These are phyloP conservation scores for Lathamus discolor DNA, from an alignment of 2,113 vertebrate genomes.

Conservation along the genomic window DNA sequence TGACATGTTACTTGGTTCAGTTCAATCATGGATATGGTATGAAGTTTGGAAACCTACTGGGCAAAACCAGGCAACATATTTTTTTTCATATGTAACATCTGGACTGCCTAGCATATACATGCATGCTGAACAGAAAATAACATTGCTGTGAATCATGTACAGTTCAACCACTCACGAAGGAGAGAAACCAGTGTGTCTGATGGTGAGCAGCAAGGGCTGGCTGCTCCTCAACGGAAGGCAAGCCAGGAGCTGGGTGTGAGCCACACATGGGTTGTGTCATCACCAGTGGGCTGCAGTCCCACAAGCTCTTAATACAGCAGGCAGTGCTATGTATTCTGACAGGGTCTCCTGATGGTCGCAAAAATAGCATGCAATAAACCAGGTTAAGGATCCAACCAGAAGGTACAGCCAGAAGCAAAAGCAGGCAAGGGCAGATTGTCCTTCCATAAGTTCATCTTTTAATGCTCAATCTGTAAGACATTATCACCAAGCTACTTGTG, in stretches of 20 bases:
- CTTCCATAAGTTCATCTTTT: background rate
- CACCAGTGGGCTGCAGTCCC: background rate
- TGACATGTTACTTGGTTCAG: conserved; percentile 14
- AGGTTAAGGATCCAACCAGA: background rate
- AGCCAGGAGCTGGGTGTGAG: background rate
- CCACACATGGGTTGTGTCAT: background rate
- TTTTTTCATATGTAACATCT: background rate
- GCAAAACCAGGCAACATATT: background rate
- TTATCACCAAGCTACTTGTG: background rate
- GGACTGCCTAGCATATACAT: background rate
- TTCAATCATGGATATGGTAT: background rate
- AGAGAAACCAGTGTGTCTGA: background rate
- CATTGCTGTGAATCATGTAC: background rate
- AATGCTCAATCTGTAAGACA: background rate
- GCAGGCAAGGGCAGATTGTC: background rate
- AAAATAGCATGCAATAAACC: background rate
- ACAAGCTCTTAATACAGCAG: background rate
- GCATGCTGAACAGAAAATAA: background rate
- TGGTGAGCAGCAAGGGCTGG: background rate
- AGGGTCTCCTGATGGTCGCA: background rate
- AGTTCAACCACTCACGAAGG: background rate
- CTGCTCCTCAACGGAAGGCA: background rate
- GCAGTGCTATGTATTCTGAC: background rate
- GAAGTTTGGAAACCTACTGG: conserved; percentile 26
- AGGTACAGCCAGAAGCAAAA: background rate